Evolutionary conservation across 2,888 invertebrate species (phyloP).

Genomic region (Leptopilina myrica): DNA sequence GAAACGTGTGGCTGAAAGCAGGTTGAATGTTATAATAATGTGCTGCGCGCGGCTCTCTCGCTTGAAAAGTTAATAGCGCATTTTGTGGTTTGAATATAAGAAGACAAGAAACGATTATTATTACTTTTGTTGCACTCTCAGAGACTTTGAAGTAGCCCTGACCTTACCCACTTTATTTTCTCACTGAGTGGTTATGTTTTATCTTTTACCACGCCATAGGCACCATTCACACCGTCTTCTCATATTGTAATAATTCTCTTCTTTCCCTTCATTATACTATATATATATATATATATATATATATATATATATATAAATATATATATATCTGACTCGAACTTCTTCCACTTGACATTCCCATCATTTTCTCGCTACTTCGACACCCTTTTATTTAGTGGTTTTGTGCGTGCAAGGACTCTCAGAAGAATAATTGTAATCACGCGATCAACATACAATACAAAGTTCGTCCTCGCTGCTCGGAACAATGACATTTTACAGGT

Average conservation of each 20-base stretch:
- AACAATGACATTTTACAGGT: background rate
- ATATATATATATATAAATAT: too few species aligned
- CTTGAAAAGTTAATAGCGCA: background rate
- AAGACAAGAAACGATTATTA: background rate
- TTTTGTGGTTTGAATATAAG: constrained; percentile 1
- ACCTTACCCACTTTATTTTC: constrained; percentile 53
- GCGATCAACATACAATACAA: constrained; percentile 56
- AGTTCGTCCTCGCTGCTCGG: constrained; percentile 42
- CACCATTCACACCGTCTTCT: constrained; percentile 11
- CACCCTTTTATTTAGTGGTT: constrained; percentile 15
- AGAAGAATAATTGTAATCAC: constrained; percentile 51
- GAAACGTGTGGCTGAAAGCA: background rate
- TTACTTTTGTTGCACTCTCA: too few species aligned
- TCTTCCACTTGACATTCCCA: constrained; percentile 40
- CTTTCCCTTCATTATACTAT: constrained; percentile 44
- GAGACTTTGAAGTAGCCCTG: constrained; percentile 24
- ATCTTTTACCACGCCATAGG: constrained; percentile 11
- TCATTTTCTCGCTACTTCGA: constrained; percentile 37
- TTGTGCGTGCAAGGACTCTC: constrained; percentile 48
- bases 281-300: too few species aligned
- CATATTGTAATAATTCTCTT: background rate
- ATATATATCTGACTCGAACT: constrained; percentile 23
- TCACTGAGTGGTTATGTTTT: constrained; percentile 18
- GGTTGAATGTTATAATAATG: background rate
- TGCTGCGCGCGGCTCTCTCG: background rate